Evolutionary conservation across 2,113 vertebrate species (phyloP).

Genomic region (Eretmodus cyanostictus): DNA sequence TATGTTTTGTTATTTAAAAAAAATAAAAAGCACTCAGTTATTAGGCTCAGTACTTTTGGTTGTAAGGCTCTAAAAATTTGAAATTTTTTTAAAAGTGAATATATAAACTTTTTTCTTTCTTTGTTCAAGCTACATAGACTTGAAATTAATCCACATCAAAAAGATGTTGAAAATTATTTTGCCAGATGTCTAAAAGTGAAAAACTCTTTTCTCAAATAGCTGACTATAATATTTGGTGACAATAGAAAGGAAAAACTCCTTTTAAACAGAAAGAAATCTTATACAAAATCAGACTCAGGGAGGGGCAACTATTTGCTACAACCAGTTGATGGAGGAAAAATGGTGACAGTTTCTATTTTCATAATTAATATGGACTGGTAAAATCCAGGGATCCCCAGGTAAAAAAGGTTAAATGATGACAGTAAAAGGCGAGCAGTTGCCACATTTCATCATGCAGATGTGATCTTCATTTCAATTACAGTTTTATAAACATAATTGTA

Average conservation of each 20-base stretch:
- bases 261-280: background rate
- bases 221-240: background rate
- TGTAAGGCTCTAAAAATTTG: background rate
- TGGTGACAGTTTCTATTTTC: background rate
- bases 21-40: background rate
- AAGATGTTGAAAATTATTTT: background rate
- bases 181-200: background rate
- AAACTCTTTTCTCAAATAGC: background rate
- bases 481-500: background rate
- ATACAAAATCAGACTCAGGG: background rate
- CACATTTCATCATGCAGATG: background rate
- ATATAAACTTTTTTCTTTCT: background rate
- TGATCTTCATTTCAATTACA: background rate
- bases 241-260: background rate
- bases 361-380: background rate
- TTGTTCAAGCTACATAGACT: background rate
- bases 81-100: background rate
- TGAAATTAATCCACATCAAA: background rate
- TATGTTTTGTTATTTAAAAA: background rate
- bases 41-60: background rate
- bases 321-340: background rate
- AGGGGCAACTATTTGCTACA: background rate
- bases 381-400: background rate
- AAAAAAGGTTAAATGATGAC: background rate
- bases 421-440: background rate